A percentile compares a stretch with the other conserved stretches of the same genome.
phyloP scores from a whole-genome alignment of 1,140 invertebrate genomes.

The Sinella curviseta region DNA sequence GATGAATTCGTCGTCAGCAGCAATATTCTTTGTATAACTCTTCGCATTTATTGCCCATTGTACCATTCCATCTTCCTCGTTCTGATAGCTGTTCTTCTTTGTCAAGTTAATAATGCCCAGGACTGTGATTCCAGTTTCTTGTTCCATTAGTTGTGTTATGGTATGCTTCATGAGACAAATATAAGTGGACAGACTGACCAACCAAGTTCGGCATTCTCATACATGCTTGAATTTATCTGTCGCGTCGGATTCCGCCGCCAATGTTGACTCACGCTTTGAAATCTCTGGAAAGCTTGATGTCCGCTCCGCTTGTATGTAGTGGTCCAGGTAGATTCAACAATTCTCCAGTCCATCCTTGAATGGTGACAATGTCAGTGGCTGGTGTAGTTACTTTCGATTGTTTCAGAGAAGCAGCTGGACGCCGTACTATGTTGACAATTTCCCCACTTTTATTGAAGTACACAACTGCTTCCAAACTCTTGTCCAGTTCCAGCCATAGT shows the following conservation, averaged over 20 bases:
- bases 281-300: constrained; percentile 35
- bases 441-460: no score
- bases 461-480: no score
- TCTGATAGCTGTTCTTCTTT: no score
- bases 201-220: constrained; percentile 44
- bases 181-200: constrained; percentile 35
- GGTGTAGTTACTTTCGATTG: not conserved
- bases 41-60: constrained; percentile 16
- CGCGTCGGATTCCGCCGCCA: constrained; percentile 30
- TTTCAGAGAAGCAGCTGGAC: not conserved
- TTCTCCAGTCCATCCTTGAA: constrained; percentile 18
- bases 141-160: constrained; percentile 17
- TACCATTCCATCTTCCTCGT: no score
- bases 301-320: constrained; percentile 39
- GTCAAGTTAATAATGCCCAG: constrained; percentile 21
- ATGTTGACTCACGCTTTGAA: constrained; percentile 36
- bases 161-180: constrained; percentile 31
- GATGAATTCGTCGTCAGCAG: not conserved
- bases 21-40: constrained; percentile 18
- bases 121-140: not conserved
- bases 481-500: no score
- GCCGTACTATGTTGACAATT: no score
- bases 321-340: constrained; percentile 40
- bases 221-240: constrained; percentile 42
- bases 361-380: constrained; percentile 21